A percentile compares a stretch with the other conserved stretches of the same genome.
Conservation (phyloP, 2,797 vertebrate genomes). For the Gastrophryne carolinensis region DNA sequence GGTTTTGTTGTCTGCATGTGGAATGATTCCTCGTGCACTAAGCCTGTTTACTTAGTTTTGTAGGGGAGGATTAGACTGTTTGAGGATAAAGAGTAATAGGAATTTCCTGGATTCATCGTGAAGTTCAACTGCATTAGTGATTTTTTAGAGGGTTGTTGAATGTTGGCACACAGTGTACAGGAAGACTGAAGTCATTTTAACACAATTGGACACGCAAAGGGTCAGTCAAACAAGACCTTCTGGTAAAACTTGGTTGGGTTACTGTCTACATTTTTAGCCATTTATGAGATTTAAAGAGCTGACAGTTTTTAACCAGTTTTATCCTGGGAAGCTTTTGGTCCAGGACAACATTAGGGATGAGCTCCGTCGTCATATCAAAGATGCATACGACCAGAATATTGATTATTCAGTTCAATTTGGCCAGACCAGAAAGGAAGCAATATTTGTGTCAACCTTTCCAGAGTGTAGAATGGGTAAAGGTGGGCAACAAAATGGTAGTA, state of each 20-base stretch:
- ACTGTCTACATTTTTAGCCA: not conserved
- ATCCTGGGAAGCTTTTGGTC: no score
- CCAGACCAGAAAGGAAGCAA: no score
- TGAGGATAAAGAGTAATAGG: constrained; percentile 35
- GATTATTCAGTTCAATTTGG: no score
- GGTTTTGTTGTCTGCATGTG: not conserved
- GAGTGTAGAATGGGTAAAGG: no score
- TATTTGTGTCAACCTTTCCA: no score
- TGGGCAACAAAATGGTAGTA: no score
- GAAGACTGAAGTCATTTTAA: constrained; percentile 48
- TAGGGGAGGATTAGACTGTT: constrained; percentile 22
- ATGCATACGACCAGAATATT: no score
- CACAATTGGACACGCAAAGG: constrained; percentile 34
- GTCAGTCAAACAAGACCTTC: constrained; percentile 39
- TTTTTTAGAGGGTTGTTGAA: constrained; percentile 29
- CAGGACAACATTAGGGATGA: no score
- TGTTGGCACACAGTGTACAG: constrained; percentile 38
- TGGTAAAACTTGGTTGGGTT: not conserved
- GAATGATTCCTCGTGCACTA: not conserved
- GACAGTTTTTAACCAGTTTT: no score
- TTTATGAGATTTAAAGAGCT: no score
- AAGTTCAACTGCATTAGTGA: constrained; percentile 28
- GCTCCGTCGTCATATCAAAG: no score
- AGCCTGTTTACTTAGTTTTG: constrained; percentile 40
- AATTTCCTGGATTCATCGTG: constrained; percentile 34